These are phyloP conservation scores for Dicerorhinus sumatrensis DNA, from an alignment of 2,113 vertebrate species.

Conservation along the genomic window DNA sequence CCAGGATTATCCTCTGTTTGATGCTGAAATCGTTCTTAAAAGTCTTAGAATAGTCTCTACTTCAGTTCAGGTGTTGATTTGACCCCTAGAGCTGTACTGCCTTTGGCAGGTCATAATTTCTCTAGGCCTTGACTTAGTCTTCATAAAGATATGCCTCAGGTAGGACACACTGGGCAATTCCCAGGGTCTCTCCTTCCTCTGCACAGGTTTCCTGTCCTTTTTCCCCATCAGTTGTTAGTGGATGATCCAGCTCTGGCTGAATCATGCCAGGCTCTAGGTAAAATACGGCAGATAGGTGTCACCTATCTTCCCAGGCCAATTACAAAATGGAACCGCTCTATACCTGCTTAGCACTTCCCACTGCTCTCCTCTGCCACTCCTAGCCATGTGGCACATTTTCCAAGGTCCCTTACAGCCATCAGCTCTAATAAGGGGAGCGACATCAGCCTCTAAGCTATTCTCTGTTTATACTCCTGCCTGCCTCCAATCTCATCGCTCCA, in stretches of 20 bases:
- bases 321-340: not conserved
- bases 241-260: not conserved
- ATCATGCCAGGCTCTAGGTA: not conserved
- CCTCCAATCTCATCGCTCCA: not conserved
- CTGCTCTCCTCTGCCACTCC: not conserved
- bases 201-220: not conserved
- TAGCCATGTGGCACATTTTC: not conserved
- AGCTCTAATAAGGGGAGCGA: not conserved
- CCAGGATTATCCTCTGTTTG: not conserved
- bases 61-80: not conserved
- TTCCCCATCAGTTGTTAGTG: not conserved
- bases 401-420: not conserved
- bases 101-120: not conserved
- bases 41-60: not conserved
- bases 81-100: not conserved
- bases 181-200: not conserved
- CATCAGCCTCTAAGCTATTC: not conserved
- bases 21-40: not conserved
- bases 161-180: not conserved
- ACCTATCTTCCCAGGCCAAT: not conserved
- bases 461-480: not conserved
- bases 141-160: not conserved
- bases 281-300: not conserved
- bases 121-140: not conserved
- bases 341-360: not conserved